Evolutionary conservation across 2,888 invertebrate genomes (phyloP).

Genomic region (Neocrepidodera transversa): DNA sequence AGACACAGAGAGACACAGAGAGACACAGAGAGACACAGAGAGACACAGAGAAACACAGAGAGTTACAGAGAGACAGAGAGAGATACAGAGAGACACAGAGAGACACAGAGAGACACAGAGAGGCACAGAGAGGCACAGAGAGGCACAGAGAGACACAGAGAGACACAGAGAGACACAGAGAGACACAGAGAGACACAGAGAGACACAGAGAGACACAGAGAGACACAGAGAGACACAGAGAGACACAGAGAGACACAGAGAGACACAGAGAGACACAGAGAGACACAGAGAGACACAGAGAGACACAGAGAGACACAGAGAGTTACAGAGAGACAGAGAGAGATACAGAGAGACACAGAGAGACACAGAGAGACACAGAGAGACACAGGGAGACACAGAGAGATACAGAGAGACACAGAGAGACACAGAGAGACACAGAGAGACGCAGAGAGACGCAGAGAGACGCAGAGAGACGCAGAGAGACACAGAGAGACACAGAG

Average conservation of each 20-base stretch:
- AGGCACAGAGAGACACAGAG: slow-evolving; percentile 28
- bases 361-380: slow-evolving; percentile 15
- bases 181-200: slow-evolving; percentile 27
- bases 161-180: slow-evolving; percentile 27
- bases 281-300: slow-evolving; percentile 18
- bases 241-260: slow-evolving; percentile 21
- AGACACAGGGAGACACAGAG: too few relatives aligned
- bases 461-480: slow-evolving; percentile 12
- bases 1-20: slow-evolving; percentile 27
- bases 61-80: slow-evolving; percentile 26
- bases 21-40: slow-evolving; percentile 28
- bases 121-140: slow-evolving; percentile 26
- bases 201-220: slow-evolving; percentile 21
- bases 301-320: slow-evolving; percentile 14
- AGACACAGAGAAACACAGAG: slow-evolving; percentile 27
- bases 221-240: slow-evolving; percentile 18
- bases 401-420: slow-evolving; percentile 14
- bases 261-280: slow-evolving; percentile 17
- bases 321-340: slow-evolving; percentile 13
- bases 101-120: slow-evolving; percentile 28
- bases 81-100: slow-evolving; percentile 27
- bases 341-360: too few relatives aligned
- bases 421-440: slow-evolving; percentile 14
- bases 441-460: slow-evolving; percentile 13
- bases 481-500: slow-evolving; percentile 15